Evolutionary conservation across 2,888 invertebrate genomes (phyloP).

Genomic region (Caenorhabditis doughertyi): DNA sequence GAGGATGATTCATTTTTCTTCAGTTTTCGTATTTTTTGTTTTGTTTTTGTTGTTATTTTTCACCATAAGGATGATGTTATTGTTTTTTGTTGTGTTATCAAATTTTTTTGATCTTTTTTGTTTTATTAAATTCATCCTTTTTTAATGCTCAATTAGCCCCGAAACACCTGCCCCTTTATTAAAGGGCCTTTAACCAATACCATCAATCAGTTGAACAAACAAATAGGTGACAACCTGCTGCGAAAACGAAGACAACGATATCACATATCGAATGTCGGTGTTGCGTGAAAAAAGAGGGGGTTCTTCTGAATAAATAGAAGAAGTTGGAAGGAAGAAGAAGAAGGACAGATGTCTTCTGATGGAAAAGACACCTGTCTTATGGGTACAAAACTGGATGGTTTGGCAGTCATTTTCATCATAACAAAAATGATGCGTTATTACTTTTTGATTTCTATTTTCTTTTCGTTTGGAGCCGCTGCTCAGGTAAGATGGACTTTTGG

Average conservation of each 20-base stretch:
- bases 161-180: neutral
- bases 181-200: neutral
- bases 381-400: neutral
- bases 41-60: neutral
- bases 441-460: neutral
- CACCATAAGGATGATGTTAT: neutral
- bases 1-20: neutral
- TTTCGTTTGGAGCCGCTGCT: neutral
- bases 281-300: constrained; percentile 42
- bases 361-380: neutral
- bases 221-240: constrained; percentile 52
- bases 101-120: neutral
- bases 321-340: neutral
- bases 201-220: constrained; percentile 34
- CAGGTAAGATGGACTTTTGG: neutral
- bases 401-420: too few species aligned
- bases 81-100: neutral
- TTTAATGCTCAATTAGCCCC: neutral
- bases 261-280: constrained; percentile 60
- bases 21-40: neutral
- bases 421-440: neutral
- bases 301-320: neutral
- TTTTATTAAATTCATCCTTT: neutral
- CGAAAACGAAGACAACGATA: constrained; percentile 5
- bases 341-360: constrained; percentile 1